Evolutionary conservation across 1,140 invertebrate species (phyloP).

Genomic region (Zaprionus davidi): DNA sequence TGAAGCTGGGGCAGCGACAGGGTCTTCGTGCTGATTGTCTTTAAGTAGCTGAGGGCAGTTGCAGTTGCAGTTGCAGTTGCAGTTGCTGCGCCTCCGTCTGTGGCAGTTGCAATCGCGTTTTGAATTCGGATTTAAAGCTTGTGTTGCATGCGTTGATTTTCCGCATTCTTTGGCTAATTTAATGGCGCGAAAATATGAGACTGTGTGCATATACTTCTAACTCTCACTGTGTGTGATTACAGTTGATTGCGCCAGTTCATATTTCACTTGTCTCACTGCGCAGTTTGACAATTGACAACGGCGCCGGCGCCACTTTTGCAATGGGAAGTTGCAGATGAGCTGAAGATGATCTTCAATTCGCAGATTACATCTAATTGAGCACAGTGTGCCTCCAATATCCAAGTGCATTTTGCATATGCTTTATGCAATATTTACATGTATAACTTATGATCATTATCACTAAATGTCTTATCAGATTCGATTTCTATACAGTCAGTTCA

Average conservation of each 20-base stretch:
- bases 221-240: constrained; percentile 55
- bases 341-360: neutral
- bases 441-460: neutral
- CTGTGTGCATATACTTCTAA: neutral
- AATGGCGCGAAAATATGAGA: constrained; percentile 68
- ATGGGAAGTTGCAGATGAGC: neutral
- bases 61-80: constrained; percentile 31
- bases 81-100: constrained; percentile 5
- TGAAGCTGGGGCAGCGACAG: constrained; percentile 26
- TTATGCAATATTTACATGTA: neutral
- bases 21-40: constrained; percentile 75
- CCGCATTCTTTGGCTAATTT: constrained; percentile 76
- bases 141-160: constrained; percentile 65
- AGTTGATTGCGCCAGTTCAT: constrained; percentile 68
- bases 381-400: neutral
- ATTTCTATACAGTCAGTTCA: neutral
- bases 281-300: constrained; percentile 48
- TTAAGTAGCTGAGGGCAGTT: constrained; percentile 75
- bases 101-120: constrained; percentile 46
- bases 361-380: no score
- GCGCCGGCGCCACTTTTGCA: constrained; percentile 56
- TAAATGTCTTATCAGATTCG: neutral
- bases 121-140: constrained; percentile 58
- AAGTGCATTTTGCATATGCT: neutral
- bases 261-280: constrained; percentile 48